phyloP scores from a whole-genome alignment of 2,113 vertebrate genomes.

The Pimephales promelas region DNA sequence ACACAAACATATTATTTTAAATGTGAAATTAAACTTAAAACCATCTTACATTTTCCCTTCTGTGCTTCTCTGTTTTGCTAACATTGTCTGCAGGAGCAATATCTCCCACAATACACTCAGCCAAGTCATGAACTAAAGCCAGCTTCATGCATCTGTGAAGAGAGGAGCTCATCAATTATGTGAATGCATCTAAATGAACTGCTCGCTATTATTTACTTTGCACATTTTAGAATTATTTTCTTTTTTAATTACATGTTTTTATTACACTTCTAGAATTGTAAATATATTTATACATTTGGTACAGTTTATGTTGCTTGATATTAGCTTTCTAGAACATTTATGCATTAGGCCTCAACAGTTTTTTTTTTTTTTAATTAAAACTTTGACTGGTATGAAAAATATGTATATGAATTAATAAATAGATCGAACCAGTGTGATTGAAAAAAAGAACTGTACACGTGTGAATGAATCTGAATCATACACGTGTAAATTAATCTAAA shows the following conservation, averaged over 20 bases:
- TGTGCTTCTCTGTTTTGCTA: slow-evolving; percentile 93
- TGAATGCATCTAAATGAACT: background rate
- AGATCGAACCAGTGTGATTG: background rate
- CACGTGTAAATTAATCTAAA: background rate
- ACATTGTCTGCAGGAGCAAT: slow-evolving; percentile 95
- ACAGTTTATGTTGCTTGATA: background rate
- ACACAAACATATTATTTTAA: background rate
- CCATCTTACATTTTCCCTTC: slow-evolving; percentile 82
- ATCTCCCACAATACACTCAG: slow-evolving; percentile 97
- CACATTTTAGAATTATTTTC: slow-evolving; percentile 1
- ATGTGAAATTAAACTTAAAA: background rate
- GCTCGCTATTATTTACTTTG: background rate
- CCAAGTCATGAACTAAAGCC: slow-evolving; percentile 96
- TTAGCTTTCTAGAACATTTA: background rate
- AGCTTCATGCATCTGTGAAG: slow-evolving; percentile 87
- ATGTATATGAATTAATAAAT: background rate
- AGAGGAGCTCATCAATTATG: background rate
- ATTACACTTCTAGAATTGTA: background rate
- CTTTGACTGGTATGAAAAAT: background rate
- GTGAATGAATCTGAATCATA: background rate
- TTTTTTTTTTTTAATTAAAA: background rate
- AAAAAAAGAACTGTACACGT: background rate
- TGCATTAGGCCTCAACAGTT: background rate
- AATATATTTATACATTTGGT: background rate
- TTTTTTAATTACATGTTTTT: background rate